A percentile compares a stretch with the other conserved stretches of the same genome.
phyloP scores from a whole-genome alignment of 2,113 vertebrate species.

The Dasypus novemcinctus region DNA sequence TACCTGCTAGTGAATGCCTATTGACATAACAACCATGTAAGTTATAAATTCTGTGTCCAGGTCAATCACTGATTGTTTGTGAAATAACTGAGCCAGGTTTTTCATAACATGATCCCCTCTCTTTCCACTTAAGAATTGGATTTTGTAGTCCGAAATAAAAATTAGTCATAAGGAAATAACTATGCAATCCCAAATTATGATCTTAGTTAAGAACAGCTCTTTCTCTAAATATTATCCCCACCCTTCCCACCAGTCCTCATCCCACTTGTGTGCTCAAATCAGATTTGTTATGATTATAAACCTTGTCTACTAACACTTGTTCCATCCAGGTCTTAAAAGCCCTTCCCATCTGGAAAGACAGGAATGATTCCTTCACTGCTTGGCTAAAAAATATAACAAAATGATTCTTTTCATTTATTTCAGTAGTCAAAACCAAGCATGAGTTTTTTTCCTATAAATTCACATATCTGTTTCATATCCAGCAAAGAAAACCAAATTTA shows the following conservation, averaged over 20 bases:
- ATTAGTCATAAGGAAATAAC: constrained; percentile 43
- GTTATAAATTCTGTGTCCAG: neutral
- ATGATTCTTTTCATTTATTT: neutral
- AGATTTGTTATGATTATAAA: constrained; percentile 13
- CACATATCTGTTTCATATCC: neutral
- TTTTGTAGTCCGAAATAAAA: constrained; percentile 40
- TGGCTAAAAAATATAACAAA: constrained; percentile 1
- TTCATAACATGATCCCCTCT: neutral
- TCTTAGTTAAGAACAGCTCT: constrained; percentile 17
- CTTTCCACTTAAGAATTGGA: constrained; percentile 31
- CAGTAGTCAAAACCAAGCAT: constrained; percentile 1
- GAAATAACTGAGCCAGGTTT: neutral
- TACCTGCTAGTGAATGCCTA: neutral
- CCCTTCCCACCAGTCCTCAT: neutral
- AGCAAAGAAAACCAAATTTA: neutral
- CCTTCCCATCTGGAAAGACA: constrained; percentile 19
- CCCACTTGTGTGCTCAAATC: neutral
- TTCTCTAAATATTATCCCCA: neutral
- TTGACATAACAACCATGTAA: neutral
- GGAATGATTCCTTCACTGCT: neutral
- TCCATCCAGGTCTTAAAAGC: constrained; percentile 14
- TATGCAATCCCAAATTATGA: neutral
- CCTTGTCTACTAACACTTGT: neutral
- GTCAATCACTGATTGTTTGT: neutral
- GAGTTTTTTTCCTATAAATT: neutral